These are phyloP conservation scores for Hemaris fuciformis DNA, from an alignment of 2,888 invertebrate genomes.

Conservation along the genomic window DNA sequence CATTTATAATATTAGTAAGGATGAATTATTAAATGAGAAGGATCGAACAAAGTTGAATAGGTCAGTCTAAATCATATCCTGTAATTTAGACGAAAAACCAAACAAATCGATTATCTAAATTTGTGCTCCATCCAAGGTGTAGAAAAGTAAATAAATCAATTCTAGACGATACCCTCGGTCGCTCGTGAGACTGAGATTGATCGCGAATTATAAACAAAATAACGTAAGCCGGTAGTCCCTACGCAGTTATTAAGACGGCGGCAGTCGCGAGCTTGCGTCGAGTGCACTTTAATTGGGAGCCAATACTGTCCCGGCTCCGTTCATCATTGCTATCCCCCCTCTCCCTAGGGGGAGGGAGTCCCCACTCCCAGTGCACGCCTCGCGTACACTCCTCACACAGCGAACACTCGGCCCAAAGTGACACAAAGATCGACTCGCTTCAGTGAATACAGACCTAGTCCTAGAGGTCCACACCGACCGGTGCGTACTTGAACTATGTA, in stretches of 20 bases:
- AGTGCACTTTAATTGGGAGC: slow-evolving; percentile 4
- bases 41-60: no score
- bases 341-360: background rate
- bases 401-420: background rate
- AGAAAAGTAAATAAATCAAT: no score
- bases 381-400: background rate
- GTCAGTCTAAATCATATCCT: no score
- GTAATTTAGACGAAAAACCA: no score
- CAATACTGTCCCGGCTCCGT: background rate
- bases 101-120: no score
- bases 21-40: no score
- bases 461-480: background rate
- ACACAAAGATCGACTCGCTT: background rate
- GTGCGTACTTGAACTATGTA: background rate
- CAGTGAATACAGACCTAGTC: background rate
- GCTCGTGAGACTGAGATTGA: no score
- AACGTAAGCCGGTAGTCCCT: background rate
- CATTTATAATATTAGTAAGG: no score
- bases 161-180: no score
- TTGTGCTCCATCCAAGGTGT: no score
- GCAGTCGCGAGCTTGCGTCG: background rate
- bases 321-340: background rate
- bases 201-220: no score
- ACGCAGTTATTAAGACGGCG: background rate
- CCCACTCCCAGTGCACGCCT: background rate